phyloP scores from a whole-genome alignment of 2,797 vertebrate species.

The Dryobates pubescens region DNA sequence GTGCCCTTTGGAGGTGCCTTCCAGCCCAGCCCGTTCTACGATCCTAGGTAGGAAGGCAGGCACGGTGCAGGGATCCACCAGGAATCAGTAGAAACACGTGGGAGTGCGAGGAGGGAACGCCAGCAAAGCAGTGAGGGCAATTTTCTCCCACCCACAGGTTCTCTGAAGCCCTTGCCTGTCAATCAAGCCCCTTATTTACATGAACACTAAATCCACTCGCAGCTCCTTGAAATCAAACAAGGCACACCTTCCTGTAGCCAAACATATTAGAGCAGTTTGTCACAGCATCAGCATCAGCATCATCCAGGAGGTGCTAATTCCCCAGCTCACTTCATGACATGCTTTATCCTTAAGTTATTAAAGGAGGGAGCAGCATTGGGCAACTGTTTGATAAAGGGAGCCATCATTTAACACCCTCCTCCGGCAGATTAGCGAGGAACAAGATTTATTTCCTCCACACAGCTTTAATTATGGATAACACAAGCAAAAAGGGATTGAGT shows the following conservation, averaged over 20 bases:
- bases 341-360: constrained; percentile 72
- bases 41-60: not conserved
- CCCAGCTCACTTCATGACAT: constrained; percentile 65
- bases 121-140: not conserved
- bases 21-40: no score
- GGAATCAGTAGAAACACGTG: accelerated
- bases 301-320: constrained; percentile 66
- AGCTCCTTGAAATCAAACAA: constrained; percentile 39
- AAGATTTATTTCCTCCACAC: constrained; percentile 64
- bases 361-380: constrained; percentile 51
- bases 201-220: constrained; percentile 26
- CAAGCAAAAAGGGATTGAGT: not conserved
- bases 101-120: not conserved
- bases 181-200: constrained; percentile 49
- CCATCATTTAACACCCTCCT: constrained; percentile 64
- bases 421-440: constrained; percentile 16
- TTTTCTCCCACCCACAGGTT: not conserved
- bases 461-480: constrained; percentile 62
- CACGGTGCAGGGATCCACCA: not conserved
- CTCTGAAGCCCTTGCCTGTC: constrained; percentile 18
- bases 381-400: constrained; percentile 67
- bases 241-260: constrained; percentile 31
- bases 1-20: no score
- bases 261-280: constrained; percentile 60
- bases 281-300: constrained; percentile 56